Evolutionary conservation across 2,888 invertebrate genomes (phyloP), one percentile per base, ranked within the genome.

Genomic region (Baronia brevicornis): DNA sequence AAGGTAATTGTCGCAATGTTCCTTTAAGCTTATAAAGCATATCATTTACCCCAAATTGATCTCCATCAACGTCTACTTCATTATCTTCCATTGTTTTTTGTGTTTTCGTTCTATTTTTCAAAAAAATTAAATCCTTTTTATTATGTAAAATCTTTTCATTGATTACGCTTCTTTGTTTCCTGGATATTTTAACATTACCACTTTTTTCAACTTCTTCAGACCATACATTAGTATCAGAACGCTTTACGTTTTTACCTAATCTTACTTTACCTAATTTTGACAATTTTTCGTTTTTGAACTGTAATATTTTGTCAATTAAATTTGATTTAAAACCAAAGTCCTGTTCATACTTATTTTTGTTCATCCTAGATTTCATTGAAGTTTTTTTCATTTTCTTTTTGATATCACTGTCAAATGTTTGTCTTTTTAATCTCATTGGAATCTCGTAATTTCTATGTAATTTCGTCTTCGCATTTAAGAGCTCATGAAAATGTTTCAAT

Each of bases 11-110:
- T 6, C 60, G 48, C 8, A 71, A 38, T 35, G 63, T 55, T 28
- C 65, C 54, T 10, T 70, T 61, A 2, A 77, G 44, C 39, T 60
- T 67, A 4, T 55, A 54, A 1, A 75, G 39, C 15, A 77, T 56
- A 23, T 64, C 68, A 46, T 60, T 62, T 2, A 69, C 28, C 15
- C 64, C 63, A 1, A 40, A 44, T 36, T 60, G 54, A 7, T 61
- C 54, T 28, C 50, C 55, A 6, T 53, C 48, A 1, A 44, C 28
- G 2, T 66, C 54, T 10, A 72, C 51, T 44, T 71, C 61, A 24
- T 74, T 78, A 38, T 71, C 68, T n/a, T n/a, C n/a, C n/a, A n/a
- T n/a, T n/a, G n/a, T n/a, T n/a, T n/a, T n/a, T n/a, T n/a, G n/a
- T n/a, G n/a, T n/a, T n/a, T n/a, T n/a, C n/a, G n/a, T n/a, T n/a